A percentile compares a stretch with the other conserved stretches of the same genome.
Conservation (phyloP, 2,797 vertebrate species). For the Rhyacichthys aspro region DNA sequence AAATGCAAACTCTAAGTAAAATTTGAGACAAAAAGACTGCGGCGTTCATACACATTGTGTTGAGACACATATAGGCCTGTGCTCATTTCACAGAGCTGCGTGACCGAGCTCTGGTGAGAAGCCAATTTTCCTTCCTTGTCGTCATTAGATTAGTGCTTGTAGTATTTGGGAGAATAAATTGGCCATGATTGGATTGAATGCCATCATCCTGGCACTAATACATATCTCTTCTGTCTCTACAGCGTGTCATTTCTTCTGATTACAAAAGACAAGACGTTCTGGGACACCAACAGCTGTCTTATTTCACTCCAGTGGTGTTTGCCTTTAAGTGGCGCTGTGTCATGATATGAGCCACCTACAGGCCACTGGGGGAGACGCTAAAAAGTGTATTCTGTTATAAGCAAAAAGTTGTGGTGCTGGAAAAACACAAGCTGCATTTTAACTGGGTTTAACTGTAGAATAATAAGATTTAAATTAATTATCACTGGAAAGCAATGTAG, state of each 20-base stretch:
- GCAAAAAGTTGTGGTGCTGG: too few relatives aligned
- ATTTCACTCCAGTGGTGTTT: conserved; percentile 12
- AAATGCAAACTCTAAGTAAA: conserved; percentile 28
- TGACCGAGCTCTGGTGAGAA: conserved; percentile 52
- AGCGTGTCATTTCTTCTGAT: conserved; percentile 37
- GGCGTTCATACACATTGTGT: not conserved
- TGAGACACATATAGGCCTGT: conserved; percentile 6
- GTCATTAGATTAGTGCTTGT: conserved; percentile 80
- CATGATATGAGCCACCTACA: too few relatives aligned
- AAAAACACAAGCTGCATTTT: too few relatives aligned
- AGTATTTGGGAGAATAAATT: conserved; percentile 74
- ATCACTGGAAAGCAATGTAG: too few relatives aligned
- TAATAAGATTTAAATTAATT: too few relatives aligned
- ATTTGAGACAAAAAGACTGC: conserved; percentile 18
- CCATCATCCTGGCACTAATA: conserved; percentile 53
- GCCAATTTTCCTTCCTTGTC: conserved; percentile 73
- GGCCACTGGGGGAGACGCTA: too few relatives aligned
- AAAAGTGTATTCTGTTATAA: too few relatives aligned
- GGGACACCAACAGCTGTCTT: conserved; percentile 11
- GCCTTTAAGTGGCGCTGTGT: not conserved
- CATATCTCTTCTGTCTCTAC: conserved; percentile 43
- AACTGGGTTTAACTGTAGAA: too few relatives aligned
- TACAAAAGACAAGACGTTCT: conserved; percentile 30
- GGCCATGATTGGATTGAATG: conserved; percentile 64
- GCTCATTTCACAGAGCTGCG: conserved; percentile 16